These are phyloP conservation scores for Mechanitis messenoides DNA, from an alignment of 2,888 invertebrate genomes.

Conservation along the genomic window DNA sequence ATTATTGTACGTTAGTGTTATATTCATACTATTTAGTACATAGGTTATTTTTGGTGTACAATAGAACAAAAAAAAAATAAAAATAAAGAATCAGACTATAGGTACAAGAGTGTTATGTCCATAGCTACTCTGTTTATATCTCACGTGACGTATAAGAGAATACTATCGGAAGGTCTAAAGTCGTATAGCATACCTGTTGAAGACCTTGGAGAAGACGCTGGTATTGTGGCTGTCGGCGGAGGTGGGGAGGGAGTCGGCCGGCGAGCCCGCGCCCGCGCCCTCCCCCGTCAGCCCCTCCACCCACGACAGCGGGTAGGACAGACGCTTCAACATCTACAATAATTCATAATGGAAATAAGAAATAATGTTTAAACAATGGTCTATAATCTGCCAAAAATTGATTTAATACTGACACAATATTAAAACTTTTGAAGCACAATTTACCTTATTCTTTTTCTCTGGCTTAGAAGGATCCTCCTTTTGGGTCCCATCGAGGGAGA, in stretches of 20 bases:
- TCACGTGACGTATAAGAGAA: conserved; percentile 5
- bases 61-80: no score
- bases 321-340: conserved; percentile 91
- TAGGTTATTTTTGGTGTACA: neutral
- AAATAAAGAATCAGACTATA: no score
- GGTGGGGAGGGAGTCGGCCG: conserved; percentile 75
- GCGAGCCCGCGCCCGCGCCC: conserved; percentile 73
- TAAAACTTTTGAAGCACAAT: neutral
- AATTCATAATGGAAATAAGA: no score
- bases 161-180: conserved; percentile 4
- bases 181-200: conserved; percentile 81
- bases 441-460: conserved; percentile 85
- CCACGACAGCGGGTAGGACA: conserved; percentile 94
- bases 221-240: conserved; percentile 80
- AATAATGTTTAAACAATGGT: no score
- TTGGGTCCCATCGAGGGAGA: conserved; percentile 64
- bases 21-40: conserved; percentile 1
- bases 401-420: no score
- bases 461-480: conserved; percentile 76
- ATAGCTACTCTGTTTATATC: neutral
- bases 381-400: no score
- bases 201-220: conserved; percentile 91
- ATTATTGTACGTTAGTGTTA: neutral
- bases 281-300: conserved; percentile 92
- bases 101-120: no score